phyloP scores from a whole-genome alignment of 2,888 invertebrate genomes.

The Leucozona laternaria region DNA sequence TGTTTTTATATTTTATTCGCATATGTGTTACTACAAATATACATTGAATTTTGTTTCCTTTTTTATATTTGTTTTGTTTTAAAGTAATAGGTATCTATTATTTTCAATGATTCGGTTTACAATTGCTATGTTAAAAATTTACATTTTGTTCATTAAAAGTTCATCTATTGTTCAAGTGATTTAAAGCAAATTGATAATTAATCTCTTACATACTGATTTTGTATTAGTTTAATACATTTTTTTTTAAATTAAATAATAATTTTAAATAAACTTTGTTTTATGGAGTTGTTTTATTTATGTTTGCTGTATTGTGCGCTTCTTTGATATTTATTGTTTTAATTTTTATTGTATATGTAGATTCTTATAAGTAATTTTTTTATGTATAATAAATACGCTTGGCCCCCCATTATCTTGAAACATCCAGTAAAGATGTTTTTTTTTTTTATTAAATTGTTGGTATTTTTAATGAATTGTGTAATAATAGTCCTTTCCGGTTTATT shows the following conservation, averaged over 20 bases:
- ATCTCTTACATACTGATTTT: not conserved
- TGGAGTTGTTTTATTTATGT: slow-evolving; percentile 31
- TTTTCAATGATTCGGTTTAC: not conserved
- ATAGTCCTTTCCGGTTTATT: not conserved
- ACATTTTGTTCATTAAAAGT: not conserved
- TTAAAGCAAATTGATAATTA: not conserved
- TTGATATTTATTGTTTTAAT: slow-evolving; percentile 19
- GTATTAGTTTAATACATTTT: not conserved
- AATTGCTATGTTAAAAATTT: not conserved
- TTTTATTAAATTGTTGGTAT: slow-evolving; percentile 6
- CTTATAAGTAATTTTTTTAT: slow-evolving; percentile 54
- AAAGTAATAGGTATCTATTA: not conserved
- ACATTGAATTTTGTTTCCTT: not conserved
- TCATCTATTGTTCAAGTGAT: not conserved
- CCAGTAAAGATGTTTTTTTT: slow-evolving; percentile 49
- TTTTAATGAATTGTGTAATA: not conserved
- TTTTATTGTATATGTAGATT: slow-evolving; percentile 67
- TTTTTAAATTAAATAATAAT: not conserved
- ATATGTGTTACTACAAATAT: not conserved
- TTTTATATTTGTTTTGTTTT: not conserved
- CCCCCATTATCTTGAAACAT: slow-evolving; percentile 71
- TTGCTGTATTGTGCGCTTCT: slow-evolving; percentile 49
- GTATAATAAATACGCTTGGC: slow-evolving; percentile 70
- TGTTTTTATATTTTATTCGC: slow-evolving; percentile 6
- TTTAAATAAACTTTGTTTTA: not conserved